Percentiles rank a stretch among this genome's conserved stretches.
Evolutionary conservation across 2,113 vertebrate genomes (phyloP).

Genomic region (Phyllostomus hastatus): DNA sequence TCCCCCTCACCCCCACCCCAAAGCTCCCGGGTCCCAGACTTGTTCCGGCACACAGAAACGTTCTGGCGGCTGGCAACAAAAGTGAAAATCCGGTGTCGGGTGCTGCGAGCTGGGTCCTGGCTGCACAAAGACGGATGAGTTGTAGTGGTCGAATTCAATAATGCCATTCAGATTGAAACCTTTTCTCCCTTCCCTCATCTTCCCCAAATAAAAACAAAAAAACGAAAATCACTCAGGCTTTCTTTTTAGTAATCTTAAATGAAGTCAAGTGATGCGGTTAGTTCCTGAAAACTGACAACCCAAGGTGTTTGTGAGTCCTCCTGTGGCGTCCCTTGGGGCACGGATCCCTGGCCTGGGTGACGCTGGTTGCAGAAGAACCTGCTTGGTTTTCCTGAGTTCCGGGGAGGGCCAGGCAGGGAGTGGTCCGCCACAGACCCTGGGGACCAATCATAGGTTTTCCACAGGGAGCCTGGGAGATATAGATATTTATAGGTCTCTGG

Average conservation of each 20-base stretch:
- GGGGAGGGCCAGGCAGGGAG: not conserved
- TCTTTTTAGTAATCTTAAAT: not conserved
- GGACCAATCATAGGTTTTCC: not conserved
- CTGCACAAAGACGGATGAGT: constrained; percentile 38
- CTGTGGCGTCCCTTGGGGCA: not conserved
- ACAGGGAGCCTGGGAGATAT: not conserved
- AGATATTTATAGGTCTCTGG: constrained; percentile 19
- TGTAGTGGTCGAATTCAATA: not conserved
- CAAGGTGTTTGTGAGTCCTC: not conserved
- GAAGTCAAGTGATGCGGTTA: not conserved
- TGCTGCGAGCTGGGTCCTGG: not conserved
- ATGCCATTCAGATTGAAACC: not conserved
- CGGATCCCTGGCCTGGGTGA: not conserved
- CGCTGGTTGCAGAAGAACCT: not conserved
- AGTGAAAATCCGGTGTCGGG: not conserved
- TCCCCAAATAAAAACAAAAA: constrained; percentile 34
- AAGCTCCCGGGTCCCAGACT: not conserved
- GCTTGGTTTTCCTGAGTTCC: not conserved
- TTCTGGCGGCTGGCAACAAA: not conserved
- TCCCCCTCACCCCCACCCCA: not conserved
- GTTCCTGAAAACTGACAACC: not conserved
- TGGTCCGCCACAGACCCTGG: not conserved
- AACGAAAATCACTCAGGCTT: not conserved
- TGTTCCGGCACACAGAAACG: not conserved
- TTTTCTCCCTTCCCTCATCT: not conserved